phyloP scores from a whole-genome alignment of 2,888 invertebrate species.

The Liopterus haemorrhoidalis region DNA sequence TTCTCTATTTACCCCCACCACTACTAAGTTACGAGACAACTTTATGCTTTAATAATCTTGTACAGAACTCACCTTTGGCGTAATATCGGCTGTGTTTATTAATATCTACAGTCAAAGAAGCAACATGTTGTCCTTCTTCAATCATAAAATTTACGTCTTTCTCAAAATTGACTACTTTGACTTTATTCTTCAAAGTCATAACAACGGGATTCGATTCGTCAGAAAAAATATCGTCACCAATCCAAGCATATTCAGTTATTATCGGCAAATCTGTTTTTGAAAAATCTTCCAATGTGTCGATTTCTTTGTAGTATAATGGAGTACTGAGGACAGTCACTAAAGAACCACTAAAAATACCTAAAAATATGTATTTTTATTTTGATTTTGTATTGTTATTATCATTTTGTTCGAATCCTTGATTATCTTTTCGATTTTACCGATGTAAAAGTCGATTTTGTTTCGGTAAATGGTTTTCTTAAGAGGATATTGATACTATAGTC shows the following conservation, averaged over 20 bases:
- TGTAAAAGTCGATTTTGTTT: too few species aligned
- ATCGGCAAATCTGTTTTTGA: neutral
- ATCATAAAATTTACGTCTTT: neutral
- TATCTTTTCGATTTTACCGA: too few species aligned
- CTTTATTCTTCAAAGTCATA: neutral
- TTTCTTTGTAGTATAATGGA: neutral
- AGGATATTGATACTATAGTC: too few species aligned
- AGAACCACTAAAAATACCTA: neutral
- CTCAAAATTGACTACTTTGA: neutral
- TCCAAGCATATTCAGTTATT: neutral
- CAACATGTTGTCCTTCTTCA: neutral
- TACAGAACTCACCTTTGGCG: neutral
- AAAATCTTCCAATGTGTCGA: neutral
- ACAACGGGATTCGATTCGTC: neutral
- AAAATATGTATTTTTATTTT: too few species aligned
- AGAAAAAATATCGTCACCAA: neutral
- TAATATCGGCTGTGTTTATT: neutral
- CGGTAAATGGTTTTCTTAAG: too few species aligned
- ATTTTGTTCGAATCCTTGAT: too few species aligned
- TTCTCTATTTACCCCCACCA: too few species aligned
- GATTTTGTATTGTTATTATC: too few species aligned
- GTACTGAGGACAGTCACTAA: neutral
- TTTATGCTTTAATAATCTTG: too few species aligned
- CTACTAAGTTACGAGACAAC: too few species aligned
- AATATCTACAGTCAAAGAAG: neutral